phyloP scores from a whole-genome alignment of 2,888 invertebrate species.

The Pyrgus malvae region DNA sequence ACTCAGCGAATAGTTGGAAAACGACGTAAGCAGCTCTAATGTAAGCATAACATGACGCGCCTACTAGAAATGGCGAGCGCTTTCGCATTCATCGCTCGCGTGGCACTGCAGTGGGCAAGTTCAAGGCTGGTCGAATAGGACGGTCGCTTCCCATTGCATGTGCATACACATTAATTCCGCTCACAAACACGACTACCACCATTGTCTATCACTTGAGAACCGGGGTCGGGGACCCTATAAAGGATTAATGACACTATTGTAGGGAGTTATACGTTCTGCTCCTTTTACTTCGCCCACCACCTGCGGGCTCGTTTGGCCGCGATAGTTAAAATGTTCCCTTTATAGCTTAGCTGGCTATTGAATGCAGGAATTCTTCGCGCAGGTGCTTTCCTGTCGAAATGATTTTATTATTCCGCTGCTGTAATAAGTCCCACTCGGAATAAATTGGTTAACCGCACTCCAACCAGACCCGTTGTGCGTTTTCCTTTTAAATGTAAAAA shows the following conservation, averaged over 20 bases:
- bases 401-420: conserved; percentile 18
- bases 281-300: conserved; percentile 54
- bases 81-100: conserved; percentile 66
- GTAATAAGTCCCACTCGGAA: conserved; percentile 21
- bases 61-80: conserved; percentile 69
- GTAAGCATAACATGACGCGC: conserved; percentile 49
- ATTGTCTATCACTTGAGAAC: conserved; percentile 75
- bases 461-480: not conserved
- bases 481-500: conserved; percentile 18
- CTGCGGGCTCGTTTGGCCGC: conserved; percentile 42
- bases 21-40: not conserved
- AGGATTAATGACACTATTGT: conserved; percentile 78
- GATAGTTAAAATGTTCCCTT: conserved; percentile 26
- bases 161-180: conserved; percentile 74
- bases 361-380: conserved; percentile 18
- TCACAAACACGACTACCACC: conserved; percentile 74
- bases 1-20: not conserved
- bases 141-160: conserved; percentile 74
- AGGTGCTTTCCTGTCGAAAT: conserved; percentile 21
- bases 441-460: conserved; percentile 27
- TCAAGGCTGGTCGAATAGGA: conserved; percentile 78
- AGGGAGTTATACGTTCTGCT: conserved; percentile 55
- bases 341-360: conserved; percentile 17
- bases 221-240: conserved; percentile 70
- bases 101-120: conserved; percentile 68